Base-by-base conservation (phyloP, 2,888 invertebrate species). In the Pyralis farinalis region DNA sequence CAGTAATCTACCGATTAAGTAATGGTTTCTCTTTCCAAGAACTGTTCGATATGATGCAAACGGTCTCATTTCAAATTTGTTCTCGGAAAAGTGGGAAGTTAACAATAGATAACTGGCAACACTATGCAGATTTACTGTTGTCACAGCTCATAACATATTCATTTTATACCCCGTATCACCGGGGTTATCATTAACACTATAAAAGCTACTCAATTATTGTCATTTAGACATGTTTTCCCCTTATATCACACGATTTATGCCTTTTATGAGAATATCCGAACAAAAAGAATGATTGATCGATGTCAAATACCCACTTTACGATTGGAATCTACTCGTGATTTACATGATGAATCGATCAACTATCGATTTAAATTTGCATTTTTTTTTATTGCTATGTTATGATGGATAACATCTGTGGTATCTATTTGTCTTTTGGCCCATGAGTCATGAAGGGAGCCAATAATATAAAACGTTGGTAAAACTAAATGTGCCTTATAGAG, bases 151-250 rank as follows among this genome's bases (percentile, higher is more conserved):
- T 48, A 53, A 63, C 54, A 55, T 57, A 54, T 55, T 63, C 50
- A 56, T 60, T 52, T 49, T 46, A 57, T 54, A 51, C 41, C 41
- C 47, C 41, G 40, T 37, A 36, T 28, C 27, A 9, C 31, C 10
- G 44, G 51, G 53, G 51, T 51, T 51, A 56, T 61, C 58, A 46
- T 56, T 55, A 16, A 4, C 53, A 57, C 65, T 63, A 64, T 66
- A 67, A 65, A n/a, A 54, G 53, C 55, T 56, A 62, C 61, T 67
- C 76, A 65, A 76, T 78, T 73, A 76, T 58, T 69, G 73, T 75
- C 73, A 68, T 50, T 62, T 58, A 49, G 49, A 60, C 52, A 54
- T 55, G 52, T 60, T 60, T 58, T 63, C 53, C 56, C 55, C 58
- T 69, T 67, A 67, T 71, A 37, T 7, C 29, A 10, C 8, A 42